Conservation (phyloP, 2,113 vertebrate species). For the rabbit (Oryctolagus cuniculus) region DNA sequence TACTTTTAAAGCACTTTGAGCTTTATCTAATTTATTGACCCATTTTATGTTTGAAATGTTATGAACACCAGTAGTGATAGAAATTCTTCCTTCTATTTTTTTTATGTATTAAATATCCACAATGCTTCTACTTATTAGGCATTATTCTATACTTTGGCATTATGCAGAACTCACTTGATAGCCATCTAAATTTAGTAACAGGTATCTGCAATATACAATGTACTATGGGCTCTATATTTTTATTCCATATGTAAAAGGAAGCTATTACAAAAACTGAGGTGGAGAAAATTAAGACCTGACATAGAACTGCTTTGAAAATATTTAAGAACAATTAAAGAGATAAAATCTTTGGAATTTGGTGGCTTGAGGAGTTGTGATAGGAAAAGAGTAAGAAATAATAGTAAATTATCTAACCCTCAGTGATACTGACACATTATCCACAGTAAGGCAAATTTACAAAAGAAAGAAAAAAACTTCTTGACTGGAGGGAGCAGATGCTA, state of each 20-base stretch:
- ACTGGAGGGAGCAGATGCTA: neutral
- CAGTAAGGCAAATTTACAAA: neutral
- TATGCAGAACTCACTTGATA: constrained; percentile 36
- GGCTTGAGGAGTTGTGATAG: neutral
- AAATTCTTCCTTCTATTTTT: constrained; percentile 6
- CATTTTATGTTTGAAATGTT: constrained; percentile 41
- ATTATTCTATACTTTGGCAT: constrained; percentile 35
- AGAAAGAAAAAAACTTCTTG: neutral
- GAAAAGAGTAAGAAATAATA: constrained; percentile 2
- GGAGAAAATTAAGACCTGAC: neutral
- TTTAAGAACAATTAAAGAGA: constrained; percentile 35
- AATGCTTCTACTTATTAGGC: neutral
- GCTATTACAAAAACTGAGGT: neutral
- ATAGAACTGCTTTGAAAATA: constrained; percentile 14
- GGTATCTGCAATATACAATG: neutral
- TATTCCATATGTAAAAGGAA: neutral
- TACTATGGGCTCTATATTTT: neutral
- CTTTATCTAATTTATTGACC: constrained; percentile 47
- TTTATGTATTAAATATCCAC: constrained; percentile 8
- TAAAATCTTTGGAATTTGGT: constrained; percentile 12
- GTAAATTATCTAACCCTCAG: neutral
- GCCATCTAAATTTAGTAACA: neutral
- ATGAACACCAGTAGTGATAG: neutral
- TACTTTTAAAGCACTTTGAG: neutral
- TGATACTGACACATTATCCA: neutral